Percentiles rank a stretch among this genome's conserved stretches.
Evolutionary conservation across 2,113 vertebrate species (phyloP).

Genomic region (Prinia subflava): DNA sequence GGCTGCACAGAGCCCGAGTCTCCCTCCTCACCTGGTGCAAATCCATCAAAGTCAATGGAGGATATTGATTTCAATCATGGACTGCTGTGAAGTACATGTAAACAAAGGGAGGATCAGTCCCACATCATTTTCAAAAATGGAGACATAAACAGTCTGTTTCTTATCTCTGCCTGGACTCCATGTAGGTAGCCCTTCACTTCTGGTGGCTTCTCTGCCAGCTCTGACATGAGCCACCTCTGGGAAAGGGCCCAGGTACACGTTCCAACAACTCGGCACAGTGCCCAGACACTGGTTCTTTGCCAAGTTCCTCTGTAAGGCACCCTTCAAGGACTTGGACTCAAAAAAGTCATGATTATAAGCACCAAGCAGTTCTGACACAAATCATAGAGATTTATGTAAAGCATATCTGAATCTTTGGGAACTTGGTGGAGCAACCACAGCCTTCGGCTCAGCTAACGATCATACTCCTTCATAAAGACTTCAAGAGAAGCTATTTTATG

Average conservation of each 20-base stretch:
- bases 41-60: slow-evolving; percentile 44
- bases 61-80: background rate
- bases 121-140: background rate
- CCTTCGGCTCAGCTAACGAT: background rate
- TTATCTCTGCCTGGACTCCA: background rate
- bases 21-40: background rate
- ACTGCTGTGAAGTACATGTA: background rate
- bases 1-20: background rate
- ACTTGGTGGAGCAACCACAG: background rate
- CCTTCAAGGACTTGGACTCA: background rate
- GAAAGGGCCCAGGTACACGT: background rate
- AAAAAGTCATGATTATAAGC: background rate
- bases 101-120: slow-evolving; percentile 2
- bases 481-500: background rate
- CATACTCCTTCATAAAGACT: background rate
- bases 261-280: background rate
- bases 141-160: background rate
- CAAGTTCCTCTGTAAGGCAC: background rate
- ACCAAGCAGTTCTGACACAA: background rate
- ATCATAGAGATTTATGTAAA: background rate
- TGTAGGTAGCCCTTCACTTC: background rate
- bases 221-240: background rate
- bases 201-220: background rate
- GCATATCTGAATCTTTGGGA: background rate
- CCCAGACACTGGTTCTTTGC: background rate